A percentile compares a stretch with the other conserved stretches of the same genome.
Conservation (phyloP, 2,888 invertebrate species). For the Tetanocera ferruginea region DNA sequence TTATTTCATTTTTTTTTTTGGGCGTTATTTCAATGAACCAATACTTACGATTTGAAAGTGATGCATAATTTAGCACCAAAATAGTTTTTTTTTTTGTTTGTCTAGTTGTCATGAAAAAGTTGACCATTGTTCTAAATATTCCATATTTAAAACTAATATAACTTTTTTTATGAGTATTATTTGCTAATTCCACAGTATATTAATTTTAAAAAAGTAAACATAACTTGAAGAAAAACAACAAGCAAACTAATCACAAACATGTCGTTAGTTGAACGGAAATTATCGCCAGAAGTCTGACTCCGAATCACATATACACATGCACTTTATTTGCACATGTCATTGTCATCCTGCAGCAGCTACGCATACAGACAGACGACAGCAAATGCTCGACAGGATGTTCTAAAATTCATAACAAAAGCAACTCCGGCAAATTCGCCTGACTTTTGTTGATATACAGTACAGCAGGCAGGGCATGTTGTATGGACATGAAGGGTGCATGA, state of each 20-base stretch:
- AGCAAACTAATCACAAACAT: constrained; percentile 6
- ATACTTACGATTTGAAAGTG: no score
- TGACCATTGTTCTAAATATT: no score
- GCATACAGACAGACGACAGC: background rate
- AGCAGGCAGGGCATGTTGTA: background rate
- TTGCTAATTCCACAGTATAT: no score
- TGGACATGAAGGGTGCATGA: no score
- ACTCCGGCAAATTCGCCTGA: constrained; percentile 1
- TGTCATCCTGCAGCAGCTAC: background rate
- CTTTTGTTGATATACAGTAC: background rate
- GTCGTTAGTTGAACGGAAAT: background rate
- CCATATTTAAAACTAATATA: no score
- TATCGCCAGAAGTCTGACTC: background rate
- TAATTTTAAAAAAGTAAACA: background rate
- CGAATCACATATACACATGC: background rate
- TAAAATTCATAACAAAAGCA: constrained; percentile 23
- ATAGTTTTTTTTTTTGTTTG: no score
- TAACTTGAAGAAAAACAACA: background rate
- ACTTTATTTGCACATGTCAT: background rate
- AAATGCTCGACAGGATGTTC: constrained; percentile 11
- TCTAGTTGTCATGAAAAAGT: no score
- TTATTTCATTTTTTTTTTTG: no score
- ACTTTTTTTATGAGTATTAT: no score
- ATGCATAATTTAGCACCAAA: no score
- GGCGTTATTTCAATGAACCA: no score